Percentiles rank a stretch among this genome's conserved stretches.
phyloP scores from a whole-genome alignment of 2,888 invertebrate species.

The Phlogophora meticulosa region DNA sequence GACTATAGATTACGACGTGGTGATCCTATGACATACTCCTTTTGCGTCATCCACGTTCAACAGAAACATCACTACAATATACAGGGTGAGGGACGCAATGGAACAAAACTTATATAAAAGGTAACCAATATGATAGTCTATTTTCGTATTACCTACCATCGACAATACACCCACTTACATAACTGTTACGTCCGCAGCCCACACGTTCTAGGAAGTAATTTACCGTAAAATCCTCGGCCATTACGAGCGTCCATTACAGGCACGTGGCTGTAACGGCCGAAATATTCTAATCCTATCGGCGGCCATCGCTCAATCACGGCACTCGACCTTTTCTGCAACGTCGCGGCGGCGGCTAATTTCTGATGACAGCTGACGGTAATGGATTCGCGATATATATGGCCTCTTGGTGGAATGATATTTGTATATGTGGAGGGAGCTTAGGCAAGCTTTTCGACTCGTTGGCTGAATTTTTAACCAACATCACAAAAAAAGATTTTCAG shows the following conservation, averaged over 20 bases:
- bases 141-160: slow-evolving; percentile 6
- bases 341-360: slow-evolving; percentile 46
- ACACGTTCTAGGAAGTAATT: slow-evolving; percentile 31
- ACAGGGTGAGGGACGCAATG: too few relatives aligned
- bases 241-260: slow-evolving; percentile 28
- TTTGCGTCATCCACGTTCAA: too few relatives aligned
- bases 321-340: slow-evolving; percentile 29
- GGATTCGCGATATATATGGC: slow-evolving; percentile 3
- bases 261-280: slow-evolving; percentile 43
- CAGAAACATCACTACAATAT: too few relatives aligned
- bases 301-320: slow-evolving; percentile 45
- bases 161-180: slow-evolving; percentile 4
- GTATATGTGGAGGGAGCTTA: not conserved
- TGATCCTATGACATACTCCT: too few relatives aligned
- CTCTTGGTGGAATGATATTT: slow-evolving; percentile 17
- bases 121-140: not conserved
- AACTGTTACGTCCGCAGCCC: not conserved
- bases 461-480: not conserved
- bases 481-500: too few relatives aligned
- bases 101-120: too few relatives aligned
- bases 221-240: slow-evolving; percentile 26
- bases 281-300: slow-evolving; percentile 60
- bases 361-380: slow-evolving; percentile 56
- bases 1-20: too few relatives aligned
- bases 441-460: not conserved